These are phyloP conservation scores for Pangasius larnaudii DNA, from an alignment of 2,797 vertebrate genomes.

Conservation along the genomic window DNA sequence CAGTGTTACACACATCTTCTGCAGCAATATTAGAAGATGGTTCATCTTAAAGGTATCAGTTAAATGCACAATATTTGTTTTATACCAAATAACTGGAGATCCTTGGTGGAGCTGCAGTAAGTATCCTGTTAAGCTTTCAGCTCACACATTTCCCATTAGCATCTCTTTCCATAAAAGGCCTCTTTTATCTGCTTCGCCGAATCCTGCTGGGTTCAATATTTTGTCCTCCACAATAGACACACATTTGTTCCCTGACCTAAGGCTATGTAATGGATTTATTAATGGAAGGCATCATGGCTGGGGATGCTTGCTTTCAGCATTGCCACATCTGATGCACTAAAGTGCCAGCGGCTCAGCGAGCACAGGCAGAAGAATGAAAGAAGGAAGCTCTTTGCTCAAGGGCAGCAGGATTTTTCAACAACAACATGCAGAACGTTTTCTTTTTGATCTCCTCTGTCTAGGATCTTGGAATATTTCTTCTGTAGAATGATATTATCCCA, in stretches of 20 bases:
- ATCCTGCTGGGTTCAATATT: slow-evolving; percentile 47
- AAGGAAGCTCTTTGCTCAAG: slow-evolving; percentile 34
- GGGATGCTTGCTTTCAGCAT: slow-evolving; percentile 43
- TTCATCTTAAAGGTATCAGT: neutral
- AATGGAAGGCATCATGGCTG: slow-evolving; percentile 52
- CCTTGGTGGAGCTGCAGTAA: slow-evolving; percentile 1
- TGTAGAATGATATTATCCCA: slow-evolving; percentile 35
- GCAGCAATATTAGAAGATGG: neutral
- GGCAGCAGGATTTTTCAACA: slow-evolving; percentile 30
- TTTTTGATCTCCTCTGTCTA: slow-evolving; percentile 41
- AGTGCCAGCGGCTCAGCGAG: slow-evolving; percentile 45
- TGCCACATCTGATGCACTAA: slow-evolving; percentile 42
- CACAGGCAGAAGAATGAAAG: neutral
- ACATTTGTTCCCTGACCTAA: slow-evolving; percentile 47
- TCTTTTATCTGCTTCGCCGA: slow-evolving; percentile 27
- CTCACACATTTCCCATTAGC: neutral
- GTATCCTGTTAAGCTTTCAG: slow-evolving; percentile 20
- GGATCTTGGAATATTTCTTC: slow-evolving; percentile 42
- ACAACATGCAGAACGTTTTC: slow-evolving; percentile 41
- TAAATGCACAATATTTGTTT: neutral
- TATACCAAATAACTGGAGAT: neutral
- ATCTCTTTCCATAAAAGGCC: slow-evolving; percentile 20
- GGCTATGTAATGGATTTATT: slow-evolving; percentile 59
- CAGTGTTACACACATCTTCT: neutral
- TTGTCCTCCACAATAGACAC: slow-evolving; percentile 41